These are phyloP conservation scores for Nysson spinosus DNA, from an alignment of 2,888 invertebrate genomes.

Conservation along the genomic window DNA sequence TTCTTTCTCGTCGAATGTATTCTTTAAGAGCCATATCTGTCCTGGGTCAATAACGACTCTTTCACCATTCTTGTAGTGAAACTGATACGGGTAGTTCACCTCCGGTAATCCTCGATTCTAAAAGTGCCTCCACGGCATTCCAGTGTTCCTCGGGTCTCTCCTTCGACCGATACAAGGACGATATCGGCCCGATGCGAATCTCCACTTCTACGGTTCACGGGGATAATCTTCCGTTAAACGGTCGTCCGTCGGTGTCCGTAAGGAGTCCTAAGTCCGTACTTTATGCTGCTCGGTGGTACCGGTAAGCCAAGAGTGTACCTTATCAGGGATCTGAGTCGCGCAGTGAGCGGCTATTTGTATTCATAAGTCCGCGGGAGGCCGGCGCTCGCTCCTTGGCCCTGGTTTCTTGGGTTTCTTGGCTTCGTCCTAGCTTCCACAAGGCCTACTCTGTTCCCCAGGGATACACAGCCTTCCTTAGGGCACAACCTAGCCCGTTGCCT, in stretches of 20 bases:
- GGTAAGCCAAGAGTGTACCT: slow-evolving; percentile 62
- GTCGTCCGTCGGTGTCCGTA: slow-evolving; percentile 53
- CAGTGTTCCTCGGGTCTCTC: slow-evolving; percentile 8
- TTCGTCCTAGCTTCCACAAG: slow-evolving; percentile 42
- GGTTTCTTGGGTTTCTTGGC: slow-evolving; percentile 30
- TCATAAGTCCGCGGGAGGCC: slow-evolving; percentile 78
- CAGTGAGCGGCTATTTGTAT: slow-evolving; percentile 78
- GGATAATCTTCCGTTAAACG: slow-evolving; percentile 69
- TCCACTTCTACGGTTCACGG: slow-evolving; percentile 38
- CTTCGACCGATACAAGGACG: slow-evolving; percentile 44
- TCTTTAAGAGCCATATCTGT: slow-evolving; percentile 5
- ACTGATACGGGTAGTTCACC: slow-evolving; percentile 14
- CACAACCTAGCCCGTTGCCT: no score
- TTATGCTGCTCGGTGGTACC: slow-evolving; percentile 57
- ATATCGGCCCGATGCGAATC: slow-evolving; percentile 57
- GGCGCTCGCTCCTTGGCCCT: slow-evolving; percentile 70
- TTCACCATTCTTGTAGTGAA: slow-evolving; percentile 28
- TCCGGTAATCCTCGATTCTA: neutral
- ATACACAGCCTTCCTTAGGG: slow-evolving; percentile 25
- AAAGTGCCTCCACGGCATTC: slow-evolving; percentile 18
- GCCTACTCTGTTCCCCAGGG: slow-evolving; percentile 49
- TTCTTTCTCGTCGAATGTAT: neutral
- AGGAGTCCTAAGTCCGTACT: slow-evolving; percentile 48
- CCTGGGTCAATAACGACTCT: slow-evolving; percentile 28
- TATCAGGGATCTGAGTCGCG: slow-evolving; percentile 77